Evolutionary conservation across 2,797 vertebrate genomes (phyloP).

Genomic region (Ispidina lecontei): DNA sequence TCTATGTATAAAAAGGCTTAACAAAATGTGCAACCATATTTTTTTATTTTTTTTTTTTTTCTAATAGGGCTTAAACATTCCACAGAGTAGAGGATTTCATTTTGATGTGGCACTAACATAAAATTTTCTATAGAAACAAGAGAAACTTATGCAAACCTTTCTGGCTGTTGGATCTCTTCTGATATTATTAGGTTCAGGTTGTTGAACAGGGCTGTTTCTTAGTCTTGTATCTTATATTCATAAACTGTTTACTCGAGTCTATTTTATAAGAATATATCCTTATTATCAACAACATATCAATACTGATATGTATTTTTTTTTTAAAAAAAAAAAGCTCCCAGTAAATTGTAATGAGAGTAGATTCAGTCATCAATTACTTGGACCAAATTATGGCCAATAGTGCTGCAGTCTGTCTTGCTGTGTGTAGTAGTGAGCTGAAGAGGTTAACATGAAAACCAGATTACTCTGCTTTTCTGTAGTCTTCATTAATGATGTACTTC

Average conservation of each 20-base stretch:
- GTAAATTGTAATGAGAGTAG: not conserved
- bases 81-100: not conserved
- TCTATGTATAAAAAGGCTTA: not conserved
- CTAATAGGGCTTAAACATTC: not conserved
- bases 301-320: not conserved
- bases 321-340: not conserved
- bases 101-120: not conserved
- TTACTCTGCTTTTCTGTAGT: constrained; percentile 9
- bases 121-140: not conserved
- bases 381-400: not conserved
- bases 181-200: not conserved
- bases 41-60: no score
- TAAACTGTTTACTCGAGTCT: not conserved
- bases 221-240: not conserved
- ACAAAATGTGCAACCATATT: rapidly evolving
- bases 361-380: not conserved
- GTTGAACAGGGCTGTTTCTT: not conserved
- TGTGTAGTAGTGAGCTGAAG: not conserved
- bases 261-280: not conserved
- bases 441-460: constrained; percentile 48
- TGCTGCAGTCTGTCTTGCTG: not conserved
- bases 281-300: not conserved
- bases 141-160: not conserved
- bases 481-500: constrained; percentile 50
- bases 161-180: not conserved